Conservation (phyloP, 2,888 invertebrate species). For the Arenicola marina region DNA sequence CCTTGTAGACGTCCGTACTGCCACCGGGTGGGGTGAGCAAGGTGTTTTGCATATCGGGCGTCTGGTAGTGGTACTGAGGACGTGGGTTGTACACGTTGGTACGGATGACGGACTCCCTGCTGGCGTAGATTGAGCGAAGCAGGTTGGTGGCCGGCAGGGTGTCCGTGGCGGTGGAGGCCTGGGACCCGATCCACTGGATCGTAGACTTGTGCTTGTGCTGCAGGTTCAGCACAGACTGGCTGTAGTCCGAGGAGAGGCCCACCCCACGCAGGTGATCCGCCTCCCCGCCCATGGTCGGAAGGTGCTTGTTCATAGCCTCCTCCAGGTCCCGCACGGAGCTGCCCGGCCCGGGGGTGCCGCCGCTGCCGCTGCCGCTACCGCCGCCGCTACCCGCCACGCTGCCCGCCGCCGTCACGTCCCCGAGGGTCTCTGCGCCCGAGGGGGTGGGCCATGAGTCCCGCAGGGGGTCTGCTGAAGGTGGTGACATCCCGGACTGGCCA, state of each 20-base stretch:
- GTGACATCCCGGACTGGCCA: too few relatives aligned
- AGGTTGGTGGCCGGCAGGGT: slow-evolving; percentile 84
- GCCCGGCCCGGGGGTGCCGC: slow-evolving; percentile 5
- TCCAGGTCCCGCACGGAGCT: slow-evolving; percentile 86
- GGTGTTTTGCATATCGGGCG: slow-evolving; percentile 65
- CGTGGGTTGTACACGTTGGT: slow-evolving; percentile 64
- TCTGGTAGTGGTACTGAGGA: slow-evolving; percentile 42
- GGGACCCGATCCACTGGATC: slow-evolving; percentile 87
- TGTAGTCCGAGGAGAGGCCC: background rate
- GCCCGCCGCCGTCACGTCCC: background rate
- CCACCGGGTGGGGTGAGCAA: slow-evolving; percentile 89
- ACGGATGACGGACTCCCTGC: slow-evolving; percentile 91
- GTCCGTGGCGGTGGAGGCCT: slow-evolving; percentile 49
- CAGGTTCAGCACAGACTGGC: background rate
- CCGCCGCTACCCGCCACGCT: slow-evolving; percentile 1
- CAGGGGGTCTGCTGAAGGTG: too few relatives aligned
- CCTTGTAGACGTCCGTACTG: slow-evolving; percentile 30
- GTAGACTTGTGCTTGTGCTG: slow-evolving; percentile 50
- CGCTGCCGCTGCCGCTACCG: background rate
- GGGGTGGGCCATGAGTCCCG: too few relatives aligned
- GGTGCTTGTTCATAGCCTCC: slow-evolving; percentile 94
- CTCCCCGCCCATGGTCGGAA: slow-evolving; percentile 60
- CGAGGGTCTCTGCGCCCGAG: too few relatives aligned
- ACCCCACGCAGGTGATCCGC: slow-evolving; percentile 40
- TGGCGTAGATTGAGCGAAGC: slow-evolving; percentile 86